Base-by-base conservation (phyloP, 2,113 vertebrate species). In the Galemys pyrenaicus region DNA sequence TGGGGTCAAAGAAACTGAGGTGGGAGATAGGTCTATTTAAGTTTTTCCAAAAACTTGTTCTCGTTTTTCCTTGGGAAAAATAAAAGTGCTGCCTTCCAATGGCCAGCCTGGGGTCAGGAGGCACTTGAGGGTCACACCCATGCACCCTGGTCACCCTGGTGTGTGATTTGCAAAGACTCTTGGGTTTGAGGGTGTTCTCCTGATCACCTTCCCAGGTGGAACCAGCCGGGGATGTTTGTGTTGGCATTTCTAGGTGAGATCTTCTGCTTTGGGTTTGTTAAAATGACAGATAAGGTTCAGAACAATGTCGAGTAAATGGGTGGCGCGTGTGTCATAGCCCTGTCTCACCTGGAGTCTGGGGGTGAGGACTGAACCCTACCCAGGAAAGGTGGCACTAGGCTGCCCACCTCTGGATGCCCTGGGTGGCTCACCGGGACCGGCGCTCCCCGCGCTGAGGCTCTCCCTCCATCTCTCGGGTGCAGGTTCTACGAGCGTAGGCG, bases 401-500 rank as follows among this genome's bases (percentile, higher is more conserved):
- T 12, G 22, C 62, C 20, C 35, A 49, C 2, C 28, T 35, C 26
- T 1, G 0, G 35, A 41, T n/a, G 51, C 56, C 2, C 64, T n/a
- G 35, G 15, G 46, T 24, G 2, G 41, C 39, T 54, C 32, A 16
- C 2, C 12, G 26, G 22, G 22, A 16, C 60, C n/a, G 1, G 20
- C 28, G 11, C 0, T 0, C n/a, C 11, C 6, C 71, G 5, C 13
- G 83, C 39, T 86, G 35, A 26, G 24, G 13, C 4, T 41, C 9
- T 9, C 44, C 32, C 84, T 70, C 65, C 44, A 0, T 87, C 65
- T 94, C 71, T 24, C 5, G n/a, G 46, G 17, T 49, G 39, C 89
- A 96, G 95, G 44, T 82, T 96, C 54, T 85, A 13, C 0, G 89
- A 99, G 41, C 98, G 97, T 96, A 98, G 99, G 81, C 98, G 98